These are phyloP conservation scores for Echinarachnius parma DNA, from an alignment of 53 echinoderm and acorn worm genomes.

Conservation along the genomic window DNA sequence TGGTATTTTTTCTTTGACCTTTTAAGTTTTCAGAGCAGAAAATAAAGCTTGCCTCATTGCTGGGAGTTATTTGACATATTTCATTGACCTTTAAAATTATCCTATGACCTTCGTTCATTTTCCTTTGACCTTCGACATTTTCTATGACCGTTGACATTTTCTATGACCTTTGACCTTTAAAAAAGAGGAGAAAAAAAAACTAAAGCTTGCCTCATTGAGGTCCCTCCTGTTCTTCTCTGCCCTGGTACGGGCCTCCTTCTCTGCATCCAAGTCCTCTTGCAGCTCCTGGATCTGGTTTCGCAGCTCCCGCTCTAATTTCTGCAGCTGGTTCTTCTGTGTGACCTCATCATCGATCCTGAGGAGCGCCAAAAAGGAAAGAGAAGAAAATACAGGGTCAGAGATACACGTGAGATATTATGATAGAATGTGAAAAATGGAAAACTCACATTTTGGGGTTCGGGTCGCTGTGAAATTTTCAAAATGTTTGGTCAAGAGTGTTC, in stretches of 20 bases:
- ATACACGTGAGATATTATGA: not conserved
- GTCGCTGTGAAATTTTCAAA: too few relatives aligned
- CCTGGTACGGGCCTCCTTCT: conserved; percentile 66
- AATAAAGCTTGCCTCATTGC: too few relatives aligned
- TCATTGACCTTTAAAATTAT: not conserved
- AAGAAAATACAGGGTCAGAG: not conserved
- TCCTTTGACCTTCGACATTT: not conserved
- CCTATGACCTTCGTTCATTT: too few relatives aligned
- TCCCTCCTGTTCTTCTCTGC: conserved; percentile 97
- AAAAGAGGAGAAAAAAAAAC: not conserved
- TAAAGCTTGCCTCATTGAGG: conserved; percentile 65
- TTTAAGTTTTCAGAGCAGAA: too few relatives aligned
- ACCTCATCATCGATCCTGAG: conserved; percentile 93
- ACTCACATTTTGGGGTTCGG: too few relatives aligned
- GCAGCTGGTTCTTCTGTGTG: conserved; percentile 79
- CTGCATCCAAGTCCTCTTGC: conserved; percentile 91
- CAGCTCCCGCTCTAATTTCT: conserved; percentile 79
- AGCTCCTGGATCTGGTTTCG: conserved; percentile 72
- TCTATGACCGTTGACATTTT: not conserved
- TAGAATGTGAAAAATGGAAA: not conserved
- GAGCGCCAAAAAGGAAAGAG: not conserved
- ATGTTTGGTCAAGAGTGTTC: too few relatives aligned
- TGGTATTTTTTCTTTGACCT: too few relatives aligned
- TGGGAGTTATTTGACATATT: not conserved
- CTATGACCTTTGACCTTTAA: not conserved